These are phyloP conservation scores for Pogonophryne albipinna DNA, from an alignment of 2,797 vertebrate genomes.

Conservation along the genomic window DNA sequence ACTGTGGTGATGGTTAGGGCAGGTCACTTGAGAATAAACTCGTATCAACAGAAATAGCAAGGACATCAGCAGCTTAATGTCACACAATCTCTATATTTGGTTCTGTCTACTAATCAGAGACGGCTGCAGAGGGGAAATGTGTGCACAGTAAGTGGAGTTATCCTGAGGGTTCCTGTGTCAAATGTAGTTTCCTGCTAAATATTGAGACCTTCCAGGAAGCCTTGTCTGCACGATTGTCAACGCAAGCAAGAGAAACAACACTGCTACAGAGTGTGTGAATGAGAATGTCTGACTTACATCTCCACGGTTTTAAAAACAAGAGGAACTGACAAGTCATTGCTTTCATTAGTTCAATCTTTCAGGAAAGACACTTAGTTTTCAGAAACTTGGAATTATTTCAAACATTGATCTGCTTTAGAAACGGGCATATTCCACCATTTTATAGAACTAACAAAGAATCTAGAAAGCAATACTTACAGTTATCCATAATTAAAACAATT, in stretches of 20 bases:
- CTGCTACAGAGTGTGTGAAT: conserved; percentile 6
- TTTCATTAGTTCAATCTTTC: neutral
- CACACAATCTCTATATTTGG: conserved; percentile 18
- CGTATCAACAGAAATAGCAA: conserved; percentile 22
- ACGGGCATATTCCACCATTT: neutral
- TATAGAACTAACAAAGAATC: too few relatives aligned
- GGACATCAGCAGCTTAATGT: conserved; percentile 25
- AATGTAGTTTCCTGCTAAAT: conserved; percentile 27
- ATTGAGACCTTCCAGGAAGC: neutral
- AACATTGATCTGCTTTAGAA: neutral
- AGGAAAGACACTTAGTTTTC: neutral
- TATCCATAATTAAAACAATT: neutral
- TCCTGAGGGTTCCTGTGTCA: conserved; percentile 12
- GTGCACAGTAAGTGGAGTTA: conserved; percentile 4
- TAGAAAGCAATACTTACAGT: neutral
- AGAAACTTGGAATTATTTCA: neutral
- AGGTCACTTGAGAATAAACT: neutral
- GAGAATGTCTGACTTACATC: neutral
- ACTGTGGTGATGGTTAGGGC: conserved; percentile 4
- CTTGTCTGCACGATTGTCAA: conserved; percentile 1
- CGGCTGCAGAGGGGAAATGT: conserved; percentile 4
- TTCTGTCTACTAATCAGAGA: conserved; percentile 8
- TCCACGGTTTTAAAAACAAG: neutral
- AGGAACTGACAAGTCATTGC: neutral
- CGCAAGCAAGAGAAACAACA: conserved; percentile 21